These are phyloP conservation scores for Cyanoderma ruficeps DNA, from an alignment of 2,113 vertebrate genomes.

Conservation along the genomic window DNA sequence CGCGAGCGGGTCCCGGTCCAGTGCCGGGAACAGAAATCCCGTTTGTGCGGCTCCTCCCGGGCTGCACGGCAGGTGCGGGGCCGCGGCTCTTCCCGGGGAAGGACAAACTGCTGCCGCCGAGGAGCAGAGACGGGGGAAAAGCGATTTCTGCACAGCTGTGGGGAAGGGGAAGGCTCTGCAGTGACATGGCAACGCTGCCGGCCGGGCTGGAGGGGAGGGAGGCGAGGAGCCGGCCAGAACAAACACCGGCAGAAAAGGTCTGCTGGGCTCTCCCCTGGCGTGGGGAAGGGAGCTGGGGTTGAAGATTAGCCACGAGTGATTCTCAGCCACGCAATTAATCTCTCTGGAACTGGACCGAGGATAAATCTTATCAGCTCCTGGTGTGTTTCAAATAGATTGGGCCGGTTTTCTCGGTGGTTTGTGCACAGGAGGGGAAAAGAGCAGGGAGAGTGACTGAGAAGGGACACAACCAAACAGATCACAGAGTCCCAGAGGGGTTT, in stretches of 20 bases:
- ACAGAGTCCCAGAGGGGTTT: neutral
- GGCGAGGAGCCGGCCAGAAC: neutral
- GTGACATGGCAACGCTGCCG: neutral
- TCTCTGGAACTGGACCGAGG: neutral
- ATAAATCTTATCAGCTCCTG: neutral
- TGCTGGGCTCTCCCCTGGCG: neutral
- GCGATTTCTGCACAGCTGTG: neutral
- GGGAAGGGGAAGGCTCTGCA: neutral
- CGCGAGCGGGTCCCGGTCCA: slow-evolving; percentile 47
- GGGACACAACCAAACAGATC: neutral
- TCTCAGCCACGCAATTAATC: neutral
- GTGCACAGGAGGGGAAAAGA: neutral
- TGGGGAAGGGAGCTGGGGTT: neutral
- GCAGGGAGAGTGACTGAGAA: fast-evolving
- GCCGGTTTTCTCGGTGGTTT: neutral
- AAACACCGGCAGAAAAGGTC: neutral
- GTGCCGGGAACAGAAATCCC: slow-evolving; percentile 46
- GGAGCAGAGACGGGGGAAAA: neutral
- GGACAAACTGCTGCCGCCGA: slow-evolving; percentile 4
- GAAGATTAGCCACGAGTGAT: neutral
- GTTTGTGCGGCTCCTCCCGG: slow-evolving; percentile 48
- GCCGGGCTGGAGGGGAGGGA: neutral
- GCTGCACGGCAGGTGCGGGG: slow-evolving; percentile 67
- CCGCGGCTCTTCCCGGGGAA: slow-evolving; percentile 49
- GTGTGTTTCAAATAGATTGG: fast-evolving